These are phyloP conservation scores for Myotis pilosus DNA, from an alignment of 2,797 vertebrate genomes.

Conservation along the genomic window DNA sequence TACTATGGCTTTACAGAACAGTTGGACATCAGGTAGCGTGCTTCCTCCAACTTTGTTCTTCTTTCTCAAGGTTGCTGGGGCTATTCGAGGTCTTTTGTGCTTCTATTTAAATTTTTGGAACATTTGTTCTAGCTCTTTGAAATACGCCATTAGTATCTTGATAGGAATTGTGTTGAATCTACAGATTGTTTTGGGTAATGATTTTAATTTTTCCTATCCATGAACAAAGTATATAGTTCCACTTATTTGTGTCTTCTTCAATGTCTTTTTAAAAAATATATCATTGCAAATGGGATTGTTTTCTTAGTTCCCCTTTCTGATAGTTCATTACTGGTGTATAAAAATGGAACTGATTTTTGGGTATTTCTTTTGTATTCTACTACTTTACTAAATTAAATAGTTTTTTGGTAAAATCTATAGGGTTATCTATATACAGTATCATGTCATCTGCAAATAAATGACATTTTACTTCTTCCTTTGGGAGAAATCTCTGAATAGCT, in stretches of 20 bases:
- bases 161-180: not conserved
- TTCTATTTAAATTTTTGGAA: not conserved
- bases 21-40: not conserved
- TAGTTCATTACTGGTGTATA: not conserved
- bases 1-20: not conserved
- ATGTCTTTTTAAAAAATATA: not conserved
- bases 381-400: not conserved
- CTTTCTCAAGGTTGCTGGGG: not conserved
- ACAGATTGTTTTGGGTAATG: not conserved
- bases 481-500: not conserved
- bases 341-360: not conserved
- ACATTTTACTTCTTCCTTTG: not conserved
- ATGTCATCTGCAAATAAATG: not conserved
- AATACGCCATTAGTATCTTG: not conserved
- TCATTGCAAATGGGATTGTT: not conserved
- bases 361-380: not conserved
- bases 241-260: not conserved
- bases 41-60: not conserved
- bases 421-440: not conserved
- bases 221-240: not conserved
- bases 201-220: not conserved
- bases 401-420: not conserved
- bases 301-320: not conserved
- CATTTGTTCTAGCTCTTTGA: not conserved
- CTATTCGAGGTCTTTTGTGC: not conserved